These are phyloP conservation scores for Aphodius sticticus DNA, from an alignment of 2,888 invertebrate genomes.

Conservation along the genomic window DNA sequence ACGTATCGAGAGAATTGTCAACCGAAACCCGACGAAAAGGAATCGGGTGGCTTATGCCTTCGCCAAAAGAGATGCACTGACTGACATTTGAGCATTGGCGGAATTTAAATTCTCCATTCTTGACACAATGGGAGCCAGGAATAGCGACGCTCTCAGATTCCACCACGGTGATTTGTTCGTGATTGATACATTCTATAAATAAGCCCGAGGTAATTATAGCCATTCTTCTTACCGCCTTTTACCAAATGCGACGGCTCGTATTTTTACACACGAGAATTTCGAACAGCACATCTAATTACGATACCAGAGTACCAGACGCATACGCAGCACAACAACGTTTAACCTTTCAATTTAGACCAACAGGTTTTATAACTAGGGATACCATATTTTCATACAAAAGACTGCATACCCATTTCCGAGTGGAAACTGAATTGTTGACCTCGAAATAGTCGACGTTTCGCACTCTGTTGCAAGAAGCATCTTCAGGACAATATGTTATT, in stretches of 20 bases:
- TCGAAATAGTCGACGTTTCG: too few species aligned
- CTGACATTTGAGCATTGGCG: conserved; percentile 23
- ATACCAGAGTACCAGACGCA: too few species aligned
- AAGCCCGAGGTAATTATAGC: neutral
- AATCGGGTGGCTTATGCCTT: neutral
- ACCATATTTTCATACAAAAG: too few species aligned
- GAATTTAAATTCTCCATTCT: conserved; percentile 24
- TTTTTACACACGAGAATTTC: neutral
- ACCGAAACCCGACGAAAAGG: neutral
- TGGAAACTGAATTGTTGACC: too few species aligned
- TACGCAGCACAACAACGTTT: neutral
- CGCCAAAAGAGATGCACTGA: conserved; percentile 15
- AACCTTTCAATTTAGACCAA: neutral
- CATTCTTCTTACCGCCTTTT: conserved; percentile 4
- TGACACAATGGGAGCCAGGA: conserved; percentile 17
- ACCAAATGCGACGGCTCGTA: neutral
- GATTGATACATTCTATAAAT: conserved; percentile 27
- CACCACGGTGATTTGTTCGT: conserved; percentile 25
- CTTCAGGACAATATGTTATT: too few species aligned
- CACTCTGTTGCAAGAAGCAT: too few species aligned
- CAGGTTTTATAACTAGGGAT: too few species aligned
- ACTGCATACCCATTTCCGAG: too few species aligned
- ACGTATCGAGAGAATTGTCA: neutral
- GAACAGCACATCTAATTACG: too few species aligned
- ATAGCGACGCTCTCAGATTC: conserved; percentile 16